Conservation (phyloP, 2,888 invertebrate species). For the Drosophila nigritarsus region DNA sequence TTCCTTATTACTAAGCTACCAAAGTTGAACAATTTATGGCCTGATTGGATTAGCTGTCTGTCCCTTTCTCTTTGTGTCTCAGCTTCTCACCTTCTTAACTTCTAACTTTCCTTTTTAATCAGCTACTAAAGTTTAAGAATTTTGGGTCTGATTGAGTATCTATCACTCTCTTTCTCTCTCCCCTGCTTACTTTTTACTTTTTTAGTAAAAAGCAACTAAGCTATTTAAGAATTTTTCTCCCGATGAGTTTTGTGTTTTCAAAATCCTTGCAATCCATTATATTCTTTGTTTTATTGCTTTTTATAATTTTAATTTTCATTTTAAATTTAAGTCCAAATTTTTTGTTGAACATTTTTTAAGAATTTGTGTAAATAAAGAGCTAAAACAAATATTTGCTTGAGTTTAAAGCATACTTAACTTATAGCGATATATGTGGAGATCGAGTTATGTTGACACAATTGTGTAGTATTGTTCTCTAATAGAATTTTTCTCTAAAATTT, state of each 20-base stretch:
- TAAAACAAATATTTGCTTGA: too few species aligned
- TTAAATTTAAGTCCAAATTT: neutral
- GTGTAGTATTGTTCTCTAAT: neutral
- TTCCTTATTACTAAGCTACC: neutral
- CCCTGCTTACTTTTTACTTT: neutral
- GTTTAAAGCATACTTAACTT: neutral
- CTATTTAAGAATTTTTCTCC: neutral
- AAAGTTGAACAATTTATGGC: neutral
- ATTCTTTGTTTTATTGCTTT: neutral
- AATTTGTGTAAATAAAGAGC: too few species aligned
- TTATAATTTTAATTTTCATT: neutral
- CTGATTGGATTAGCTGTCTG: neutral
- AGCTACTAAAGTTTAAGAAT: neutral
- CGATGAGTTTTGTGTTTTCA: neutral
- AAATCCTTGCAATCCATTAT: neutral
- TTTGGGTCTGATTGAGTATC: neutral
- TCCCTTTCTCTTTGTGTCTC: neutral
- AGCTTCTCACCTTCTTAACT: neutral
- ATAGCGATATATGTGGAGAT: neutral
- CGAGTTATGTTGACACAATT: neutral
- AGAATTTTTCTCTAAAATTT: neutral
- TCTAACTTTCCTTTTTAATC: neutral
- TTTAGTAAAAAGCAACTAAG: neutral
- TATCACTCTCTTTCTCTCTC: neutral
- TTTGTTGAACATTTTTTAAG: too few species aligned